Base-by-base conservation (phyloP, 2,888 invertebrate genomes). In the Julus scandinavius region DNA sequence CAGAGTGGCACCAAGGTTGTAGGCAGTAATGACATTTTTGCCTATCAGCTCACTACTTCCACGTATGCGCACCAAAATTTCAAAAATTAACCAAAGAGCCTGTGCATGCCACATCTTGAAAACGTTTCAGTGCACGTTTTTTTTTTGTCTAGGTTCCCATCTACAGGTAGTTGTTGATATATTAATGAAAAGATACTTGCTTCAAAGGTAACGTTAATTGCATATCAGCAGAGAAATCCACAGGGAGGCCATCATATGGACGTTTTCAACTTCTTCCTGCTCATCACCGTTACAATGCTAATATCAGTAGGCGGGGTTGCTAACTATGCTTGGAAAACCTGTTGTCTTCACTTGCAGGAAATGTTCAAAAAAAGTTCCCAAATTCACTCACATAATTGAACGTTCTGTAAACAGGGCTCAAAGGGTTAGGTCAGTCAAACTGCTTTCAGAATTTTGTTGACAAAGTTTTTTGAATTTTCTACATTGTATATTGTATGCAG, bases 271-370 rank as follows among this genome's bases (percentile, higher is more conserved):
- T 80, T 38, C 80, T 80, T 80, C 80, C 80, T 80, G 80, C 38
- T 80, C 80, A 80, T 80, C 80, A 80, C 80, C 38, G 80, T 80
- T 80, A 80, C 38, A 38, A 80, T 80, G 80, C 80, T 38, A 80
- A 80, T 80, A 80, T 15, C 38, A 80, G 29, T 80, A 29, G 80
- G 29, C 80, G 29, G 80, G 80, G 15, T 29, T 38, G 80, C 38
- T 80, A 80, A 80, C 38, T 13, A 80, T 80, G 80, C 80, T 29
- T 29, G 38, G 15, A 80, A 80, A 38, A 80, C 80, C 80, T 80
- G 80, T 15, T 80, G 80, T 38, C 80, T 13, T 38, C 13, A 80
- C 38, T 80, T 38, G 13, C 15, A 80, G 38, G 38, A 38, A 80
- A 80, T 80, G 29, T 29, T 38, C 38, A 40, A 80, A 38, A 38